Evolutionary conservation across 1,140 invertebrate genomes (phyloP).

Genomic region (Achatina immaculata): DNA sequence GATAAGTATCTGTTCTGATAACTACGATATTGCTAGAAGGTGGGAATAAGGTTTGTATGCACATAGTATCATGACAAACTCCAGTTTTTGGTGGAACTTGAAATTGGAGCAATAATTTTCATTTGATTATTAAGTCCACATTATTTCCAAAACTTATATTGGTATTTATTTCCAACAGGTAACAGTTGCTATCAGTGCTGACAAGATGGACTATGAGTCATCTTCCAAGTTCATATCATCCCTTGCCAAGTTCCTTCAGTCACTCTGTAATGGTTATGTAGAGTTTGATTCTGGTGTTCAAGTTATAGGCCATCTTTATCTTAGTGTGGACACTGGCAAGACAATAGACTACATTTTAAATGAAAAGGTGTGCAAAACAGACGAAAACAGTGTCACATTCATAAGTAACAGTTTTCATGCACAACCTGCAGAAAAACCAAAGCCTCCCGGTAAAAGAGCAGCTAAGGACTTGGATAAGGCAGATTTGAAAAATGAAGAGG

Average conservation of each 20-base stretch:
- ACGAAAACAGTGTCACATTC: conserved; percentile 45
- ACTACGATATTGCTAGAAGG: too few species aligned
- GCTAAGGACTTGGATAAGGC: not conserved
- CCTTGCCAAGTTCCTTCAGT: conserved; percentile 42
- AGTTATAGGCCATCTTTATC: conserved; percentile 45
- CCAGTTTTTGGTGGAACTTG: too few species aligned
- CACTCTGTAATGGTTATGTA: conserved; percentile 45
- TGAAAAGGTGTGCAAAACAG: conserved; percentile 47
- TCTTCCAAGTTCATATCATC: conserved; percentile 44
- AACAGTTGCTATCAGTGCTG: not conserved
- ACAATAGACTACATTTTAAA: conserved; percentile 45
- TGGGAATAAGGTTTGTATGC: too few species aligned
- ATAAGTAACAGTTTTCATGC: conserved; percentile 48
- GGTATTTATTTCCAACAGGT: too few species aligned
- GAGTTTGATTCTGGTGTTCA: conserved; percentile 43
- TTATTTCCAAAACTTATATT: too few species aligned
- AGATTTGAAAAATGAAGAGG: conserved; percentile 27
- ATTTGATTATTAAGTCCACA: too few species aligned
- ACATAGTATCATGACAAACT: too few species aligned
- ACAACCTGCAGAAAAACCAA: conserved; percentile 38
- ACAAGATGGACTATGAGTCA: conserved; percentile 43
- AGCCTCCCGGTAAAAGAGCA: conserved; percentile 18
- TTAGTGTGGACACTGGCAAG: conserved; percentile 44
- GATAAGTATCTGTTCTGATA: too few species aligned
- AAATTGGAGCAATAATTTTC: too few species aligned